Conservation (phyloP, 2,113 vertebrate species). For the Sphaerodactylus townsendi region DNA sequence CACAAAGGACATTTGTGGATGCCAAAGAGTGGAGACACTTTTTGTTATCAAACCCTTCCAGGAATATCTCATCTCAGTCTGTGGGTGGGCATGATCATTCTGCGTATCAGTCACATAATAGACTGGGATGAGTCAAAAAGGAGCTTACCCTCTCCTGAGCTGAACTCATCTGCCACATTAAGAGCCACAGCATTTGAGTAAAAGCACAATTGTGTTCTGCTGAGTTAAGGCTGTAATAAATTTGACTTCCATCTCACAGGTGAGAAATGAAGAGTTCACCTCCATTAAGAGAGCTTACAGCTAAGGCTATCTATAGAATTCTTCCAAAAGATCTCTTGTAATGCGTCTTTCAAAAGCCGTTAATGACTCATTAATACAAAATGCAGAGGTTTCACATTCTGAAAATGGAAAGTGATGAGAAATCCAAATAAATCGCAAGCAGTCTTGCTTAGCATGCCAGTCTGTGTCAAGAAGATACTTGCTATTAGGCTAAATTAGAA, state of each 20-base stretch:
- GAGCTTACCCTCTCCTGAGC: background rate
- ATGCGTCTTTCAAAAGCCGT: background rate
- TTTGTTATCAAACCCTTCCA: background rate
- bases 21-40: background rate
- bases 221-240: constrained; percentile 3
- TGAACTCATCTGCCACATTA: no score
- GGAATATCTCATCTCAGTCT: no score
- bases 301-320: background rate
- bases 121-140: background rate
- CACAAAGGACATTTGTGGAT: background rate
- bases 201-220: background rate
- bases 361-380: background rate
- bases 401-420: background rate
- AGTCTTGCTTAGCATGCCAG: background rate
- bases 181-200: background rate
- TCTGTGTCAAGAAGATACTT: background rate
- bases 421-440: background rate
- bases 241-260: background rate
- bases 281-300: constrained; percentile 22
- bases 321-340: background rate
- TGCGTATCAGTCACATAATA: background rate
- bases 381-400: background rate
- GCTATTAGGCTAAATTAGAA: constrained; percentile 3
- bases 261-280: constrained; percentile 8
- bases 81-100: background rate